Evolutionary conservation across 2,888 invertebrate genomes (phyloP).

Genomic region (Crocallis elinguaria): DNA sequence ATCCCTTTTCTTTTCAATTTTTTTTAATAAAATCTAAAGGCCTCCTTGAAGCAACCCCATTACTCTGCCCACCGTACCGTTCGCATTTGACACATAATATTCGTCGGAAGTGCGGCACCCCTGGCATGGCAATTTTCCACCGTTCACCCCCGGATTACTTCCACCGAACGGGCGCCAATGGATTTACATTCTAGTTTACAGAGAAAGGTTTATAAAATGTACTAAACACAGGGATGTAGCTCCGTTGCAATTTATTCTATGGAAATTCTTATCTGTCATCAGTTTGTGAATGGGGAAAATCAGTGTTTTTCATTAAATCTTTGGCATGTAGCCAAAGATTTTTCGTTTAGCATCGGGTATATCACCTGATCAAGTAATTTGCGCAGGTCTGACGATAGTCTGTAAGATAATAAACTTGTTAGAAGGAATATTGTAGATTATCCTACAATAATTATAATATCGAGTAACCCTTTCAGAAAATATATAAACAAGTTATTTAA

Average conservation of each 20-base stretch:
- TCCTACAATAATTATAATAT: too few species aligned
- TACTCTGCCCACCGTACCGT: conserved; percentile 4
- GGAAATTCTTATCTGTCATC: neutral
- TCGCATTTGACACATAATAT: conserved; percentile 1
- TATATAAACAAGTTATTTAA: too few species aligned
- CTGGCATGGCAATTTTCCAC: conserved; percentile 31
- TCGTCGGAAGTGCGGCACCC: conserved; percentile 5
- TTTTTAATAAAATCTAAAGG: neutral
- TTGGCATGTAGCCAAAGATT: too few species aligned
- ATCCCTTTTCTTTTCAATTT: too few species aligned
- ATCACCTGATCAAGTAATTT: too few species aligned
- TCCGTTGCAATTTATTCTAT: neutral
- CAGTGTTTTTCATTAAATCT: too few species aligned
- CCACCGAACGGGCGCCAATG: conserved; percentile 26
- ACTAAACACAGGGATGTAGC: neutral
- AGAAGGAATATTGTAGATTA: too few species aligned
- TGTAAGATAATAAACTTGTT: too few species aligned
- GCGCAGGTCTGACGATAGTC: too few species aligned
- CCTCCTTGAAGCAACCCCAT: neutral
- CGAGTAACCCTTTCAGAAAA: too few species aligned
- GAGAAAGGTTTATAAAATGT: conserved; percentile 2
- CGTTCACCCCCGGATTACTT: conserved; percentile 24
- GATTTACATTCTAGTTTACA: conserved; percentile 27
- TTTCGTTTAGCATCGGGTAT: too few species aligned
- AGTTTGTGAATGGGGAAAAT: neutral